Evolutionary conservation across 2,888 invertebrate genomes (phyloP).

Genomic region (Hydrotaea cyrtoneurina): DNA sequence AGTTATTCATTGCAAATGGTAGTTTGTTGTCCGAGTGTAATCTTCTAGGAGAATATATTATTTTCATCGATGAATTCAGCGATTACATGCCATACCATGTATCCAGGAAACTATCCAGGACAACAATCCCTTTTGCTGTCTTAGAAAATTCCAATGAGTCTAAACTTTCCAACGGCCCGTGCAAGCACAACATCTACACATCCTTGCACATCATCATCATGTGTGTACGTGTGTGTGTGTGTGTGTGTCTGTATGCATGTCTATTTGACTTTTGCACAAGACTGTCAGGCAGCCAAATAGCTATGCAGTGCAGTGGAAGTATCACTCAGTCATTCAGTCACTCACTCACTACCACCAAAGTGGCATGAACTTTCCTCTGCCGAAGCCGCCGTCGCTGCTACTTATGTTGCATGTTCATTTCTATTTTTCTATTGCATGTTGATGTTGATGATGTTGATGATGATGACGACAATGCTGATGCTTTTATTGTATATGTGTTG

Average conservation of each 20-base stretch:
- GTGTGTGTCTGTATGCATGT: not conserved
- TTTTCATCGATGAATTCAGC: no score
- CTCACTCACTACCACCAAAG: constrained; percentile 32
- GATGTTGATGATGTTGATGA: constrained; percentile 19
- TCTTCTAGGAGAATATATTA: no score
- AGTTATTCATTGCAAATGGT: no score
- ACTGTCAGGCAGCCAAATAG: constrained; percentile 65
- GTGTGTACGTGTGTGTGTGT: not conserved
- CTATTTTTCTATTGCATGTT: constrained; percentile 12
- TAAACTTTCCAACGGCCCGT: no score
- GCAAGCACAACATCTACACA: no score
- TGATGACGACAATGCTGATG: constrained; percentile 47
- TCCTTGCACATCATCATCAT: not conserved
- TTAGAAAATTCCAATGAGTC: no score
- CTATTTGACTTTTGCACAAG: constrained; percentile 49
- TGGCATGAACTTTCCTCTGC: constrained; percentile 23
- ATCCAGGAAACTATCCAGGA: no score
- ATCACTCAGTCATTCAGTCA: constrained; percentile 6
- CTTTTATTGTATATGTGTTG: no score
- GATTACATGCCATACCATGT: no score
- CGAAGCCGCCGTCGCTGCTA: not conserved
- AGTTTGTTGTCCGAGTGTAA: no score
- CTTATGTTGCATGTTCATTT: constrained; percentile 5
- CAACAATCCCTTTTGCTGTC: no score
- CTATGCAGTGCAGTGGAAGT: not conserved